Conservation (phyloP, 1,140 invertebrate genomes). For the Pseudachorutes palmiensis region DNA sequence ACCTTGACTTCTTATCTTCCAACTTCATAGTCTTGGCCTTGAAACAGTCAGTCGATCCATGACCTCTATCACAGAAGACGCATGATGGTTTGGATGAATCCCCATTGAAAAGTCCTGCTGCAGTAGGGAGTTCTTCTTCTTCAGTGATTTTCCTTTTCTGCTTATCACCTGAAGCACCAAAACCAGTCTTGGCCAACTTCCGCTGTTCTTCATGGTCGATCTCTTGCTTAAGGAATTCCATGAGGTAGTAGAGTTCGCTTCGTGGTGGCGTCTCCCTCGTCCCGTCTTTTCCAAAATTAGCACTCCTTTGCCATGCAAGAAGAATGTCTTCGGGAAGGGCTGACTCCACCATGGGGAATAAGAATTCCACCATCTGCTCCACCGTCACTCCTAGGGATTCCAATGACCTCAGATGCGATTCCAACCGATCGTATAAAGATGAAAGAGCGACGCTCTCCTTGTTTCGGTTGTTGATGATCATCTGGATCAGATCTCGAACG, state of each 20-base stretch:
- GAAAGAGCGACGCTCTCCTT: not conserved
- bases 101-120: not conserved
- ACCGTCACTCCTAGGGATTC: constrained; percentile 41
- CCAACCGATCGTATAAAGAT: constrained; percentile 32
- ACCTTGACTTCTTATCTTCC: not conserved
- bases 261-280: not conserved
- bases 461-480: not conserved
- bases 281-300: not conserved
- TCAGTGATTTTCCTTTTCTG: constrained; percentile 30
- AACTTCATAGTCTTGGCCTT: not conserved
- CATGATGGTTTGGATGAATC: not conserved
- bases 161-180: not conserved
- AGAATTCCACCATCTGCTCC: constrained; percentile 41
- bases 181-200: constrained; percentile 23
- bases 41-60: not conserved
- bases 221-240: constrained; percentile 37
- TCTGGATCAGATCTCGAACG: constrained; percentile 3
- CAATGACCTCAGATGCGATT: constrained; percentile 39
- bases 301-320: constrained; percentile 39
- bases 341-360: constrained; percentile 42
- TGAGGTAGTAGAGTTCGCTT: constrained; percentile 17
- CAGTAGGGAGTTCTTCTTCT: constrained; percentile 3
- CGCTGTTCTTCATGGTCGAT: constrained; percentile 38
- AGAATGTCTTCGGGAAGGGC: constrained; percentile 38
- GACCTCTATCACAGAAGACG: not conserved